Base-by-base conservation (phyloP, 2,888 invertebrate species). In the Teleiodes luculella region DNA sequence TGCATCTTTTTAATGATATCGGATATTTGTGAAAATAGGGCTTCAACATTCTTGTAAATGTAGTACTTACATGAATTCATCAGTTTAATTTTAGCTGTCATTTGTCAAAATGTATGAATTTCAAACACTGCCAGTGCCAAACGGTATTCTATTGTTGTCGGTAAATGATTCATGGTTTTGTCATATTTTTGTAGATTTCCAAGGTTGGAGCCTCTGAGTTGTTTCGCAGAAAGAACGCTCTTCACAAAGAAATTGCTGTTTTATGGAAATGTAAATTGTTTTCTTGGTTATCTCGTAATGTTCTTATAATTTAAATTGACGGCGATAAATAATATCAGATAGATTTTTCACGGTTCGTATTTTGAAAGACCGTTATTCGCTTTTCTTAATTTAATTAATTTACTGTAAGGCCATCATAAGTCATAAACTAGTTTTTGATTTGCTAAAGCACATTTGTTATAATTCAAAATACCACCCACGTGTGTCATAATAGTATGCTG, bases 1-100 rank as follows among this genome's bases (percentile, higher is more conserved):
- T n/a, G n/a, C n/a, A n/a, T n/a, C n/a, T n/a, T n/a, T n/a, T n/a
- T n/a, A n/a, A n/a, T n/a, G n/a, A n/a, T n/a, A n/a, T n/a, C n/a
- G n/a, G n/a, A n/a, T n/a, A 24, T 24, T 24, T 24, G 24, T 24
- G 6, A 4, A 6, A 24, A 3, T 4, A 6, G 24, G 24, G 24
- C 24, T 24, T 24, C 3, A 24, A 6, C 6, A 24, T 6, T 4
- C 24, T 24, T 6, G 24, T 24, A 24, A n/a, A n/a, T n/a, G n/a
- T 62, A 59, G 57, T 33, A 33, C 24, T 10, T 16, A 7, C 18
- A 8, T 16, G 37, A 37, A 37, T 8, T 8, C 77, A 74, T 72
- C 72, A 74, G 70, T 78, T 76, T 85, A 83, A 80, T 81, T 83
- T 81, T 83, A 84, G 80, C 72, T 67, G 74, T 78, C 77, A 79